Evolutionary conservation across 2,888 invertebrate genomes (phyloP).

Genomic region (Orthosia cruda): DNA sequence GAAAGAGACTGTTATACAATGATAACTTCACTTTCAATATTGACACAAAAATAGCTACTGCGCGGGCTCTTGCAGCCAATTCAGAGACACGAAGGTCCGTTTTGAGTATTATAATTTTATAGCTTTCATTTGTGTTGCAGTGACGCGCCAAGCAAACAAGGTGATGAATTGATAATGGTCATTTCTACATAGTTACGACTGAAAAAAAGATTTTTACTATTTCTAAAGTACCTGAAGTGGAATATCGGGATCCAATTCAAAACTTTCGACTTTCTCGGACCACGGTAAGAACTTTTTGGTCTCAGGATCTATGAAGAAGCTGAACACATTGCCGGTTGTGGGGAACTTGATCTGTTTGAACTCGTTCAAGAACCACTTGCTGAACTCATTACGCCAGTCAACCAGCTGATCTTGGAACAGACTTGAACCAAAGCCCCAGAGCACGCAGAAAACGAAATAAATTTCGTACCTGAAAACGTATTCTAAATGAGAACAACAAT

Average conservation of each 20-base stretch:
- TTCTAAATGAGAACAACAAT: not conserved
- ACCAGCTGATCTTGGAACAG: constrained; percentile 97
- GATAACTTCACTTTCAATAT: too few species aligned
- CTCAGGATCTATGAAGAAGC: constrained; percentile 97
- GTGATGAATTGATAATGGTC: too few species aligned
- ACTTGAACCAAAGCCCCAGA: constrained; percentile 99
- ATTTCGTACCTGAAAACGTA: constrained; percentile 94
- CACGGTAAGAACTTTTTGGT: constrained; percentile 97
- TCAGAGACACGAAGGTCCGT: too few species aligned
- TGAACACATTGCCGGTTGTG: constrained; percentile 95
- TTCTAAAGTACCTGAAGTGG: constrained; percentile 94
- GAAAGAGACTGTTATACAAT: too few species aligned
- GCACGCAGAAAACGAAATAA: constrained; percentile 97
- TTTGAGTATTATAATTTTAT: too few species aligned
- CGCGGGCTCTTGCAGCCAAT: too few species aligned
- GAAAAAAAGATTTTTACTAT: not conserved
- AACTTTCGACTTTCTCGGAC: constrained; percentile 95
- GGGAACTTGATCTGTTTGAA: constrained; percentile 98
- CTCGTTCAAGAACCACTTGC: constrained; percentile 98
- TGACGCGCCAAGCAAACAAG: too few species aligned
- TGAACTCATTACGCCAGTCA: constrained; percentile 98
- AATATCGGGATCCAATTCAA: constrained; percentile 96
- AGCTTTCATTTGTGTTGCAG: too few species aligned
- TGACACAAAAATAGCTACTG: too few species aligned
- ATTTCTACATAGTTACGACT: not conserved